Base-by-base conservation (phyloP, 1,140 invertebrate genomes). In the Penaeus vannamei region DNA sequence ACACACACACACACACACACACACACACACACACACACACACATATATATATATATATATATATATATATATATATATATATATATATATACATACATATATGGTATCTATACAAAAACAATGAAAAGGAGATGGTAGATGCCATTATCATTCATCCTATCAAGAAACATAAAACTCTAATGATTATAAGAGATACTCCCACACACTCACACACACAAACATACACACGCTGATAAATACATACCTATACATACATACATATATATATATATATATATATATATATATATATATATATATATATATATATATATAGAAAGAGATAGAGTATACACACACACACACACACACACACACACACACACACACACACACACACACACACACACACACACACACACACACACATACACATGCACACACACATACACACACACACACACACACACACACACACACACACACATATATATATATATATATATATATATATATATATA, bases 41-140 rank as follows among this genome's bases (percentile, higher is more conserved):
- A n/a, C n/a, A n/a, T n/a, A 64, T 64, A 64, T 64, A 64, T 64
- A 64, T 64, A 64, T 64, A 64, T 64, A 64, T 64, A 64, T 64
- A 64, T 64, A 64, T 62, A 64, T 64, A 64, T 64, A 64, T 64
- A 64, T 64, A 64, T 64, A 64, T 64, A 64, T 64, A 62, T 64
- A 64, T 64, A 64, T 64, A 64, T 64, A 64, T 64, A 64, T 64
- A 64, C 62, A 62, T 64, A 64, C n/a, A 64, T 64, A 64, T 64
- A 64, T 64, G n/a, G n/a, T n/a, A n/a, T n/a, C n/a, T n/a, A n/a
- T n/a, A n/a, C n/a, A n/a, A n/a, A n/a, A n/a, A n/a, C n/a, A n/a
- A n/a, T n/a, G n/a, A n/a, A n/a, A n/a, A n/a, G n/a, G n/a, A n/a
- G n/a, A n/a, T n/a, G n/a, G n/a, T n/a, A n/a, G n/a, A n/a, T n/a